phyloP scores from a whole-genome alignment of 30 jellyfish, hydroid and myxozoan genomes.

The Aurelia aurita complex sp. Pacific region DNA sequence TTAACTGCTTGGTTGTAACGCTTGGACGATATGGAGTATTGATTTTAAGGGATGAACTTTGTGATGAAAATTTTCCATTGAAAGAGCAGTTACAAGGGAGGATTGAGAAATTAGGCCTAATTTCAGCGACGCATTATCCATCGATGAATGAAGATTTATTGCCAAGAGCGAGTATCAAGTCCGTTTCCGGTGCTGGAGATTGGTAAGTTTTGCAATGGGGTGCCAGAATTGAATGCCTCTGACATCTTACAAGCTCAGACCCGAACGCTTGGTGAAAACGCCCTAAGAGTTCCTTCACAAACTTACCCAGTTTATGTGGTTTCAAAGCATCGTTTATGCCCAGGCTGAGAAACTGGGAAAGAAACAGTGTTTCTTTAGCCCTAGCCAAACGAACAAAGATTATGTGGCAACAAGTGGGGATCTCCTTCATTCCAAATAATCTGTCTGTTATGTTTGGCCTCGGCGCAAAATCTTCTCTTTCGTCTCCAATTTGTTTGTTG shows the following conservation, averaged over 20 bases:
- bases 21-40: slow-evolving; percentile 81
- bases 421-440: too few species aligned
- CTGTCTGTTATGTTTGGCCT: too few species aligned
- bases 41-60: slow-evolving; percentile 34
- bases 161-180: slow-evolving; percentile 43
- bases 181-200: slow-evolving; percentile 92
- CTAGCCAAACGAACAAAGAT: too few species aligned
- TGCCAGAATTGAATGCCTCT: too few species aligned
- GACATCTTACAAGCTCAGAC: too few species aligned
- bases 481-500: too few species aligned
- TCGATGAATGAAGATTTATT: slow-evolving; percentile 48
- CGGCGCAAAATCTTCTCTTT: too few species aligned
- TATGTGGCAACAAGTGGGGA: too few species aligned
- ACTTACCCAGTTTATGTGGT: too few species aligned
- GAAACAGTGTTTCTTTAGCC: background rate
- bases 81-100: background rate
- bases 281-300: too few species aligned
- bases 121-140: slow-evolving; percentile 54
- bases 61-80: slow-evolving; percentile 26
- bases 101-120: background rate
- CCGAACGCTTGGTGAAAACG: too few species aligned
- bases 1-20: slow-evolving; percentile 52
- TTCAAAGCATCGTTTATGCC: background rate
- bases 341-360: background rate
- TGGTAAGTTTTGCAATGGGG: slow-evolving; percentile 38